A percentile compares a stretch with the other conserved stretches of the same genome.
Conservation (phyloP, 1,140 invertebrate species). For the Lepidurus apus region DNA sequence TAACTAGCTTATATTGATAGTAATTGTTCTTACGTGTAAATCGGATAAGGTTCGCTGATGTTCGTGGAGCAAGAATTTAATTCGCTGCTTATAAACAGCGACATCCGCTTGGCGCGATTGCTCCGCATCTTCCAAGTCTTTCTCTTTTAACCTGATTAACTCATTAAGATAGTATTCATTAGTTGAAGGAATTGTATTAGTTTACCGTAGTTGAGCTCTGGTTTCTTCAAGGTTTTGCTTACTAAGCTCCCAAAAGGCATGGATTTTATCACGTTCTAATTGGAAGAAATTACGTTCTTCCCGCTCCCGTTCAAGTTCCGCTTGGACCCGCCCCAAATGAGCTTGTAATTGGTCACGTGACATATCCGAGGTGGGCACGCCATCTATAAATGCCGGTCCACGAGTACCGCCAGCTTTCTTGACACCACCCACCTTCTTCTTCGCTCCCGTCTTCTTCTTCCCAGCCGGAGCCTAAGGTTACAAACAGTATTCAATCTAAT, state of each 20-base stretch:
- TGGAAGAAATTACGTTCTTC: slow-evolving; percentile 95
- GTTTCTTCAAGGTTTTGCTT: slow-evolving; percentile 75
- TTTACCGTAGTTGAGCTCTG: slow-evolving; percentile 58
- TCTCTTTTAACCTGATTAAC: slow-evolving; percentile 66
- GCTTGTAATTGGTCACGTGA: slow-evolving; percentile 84
- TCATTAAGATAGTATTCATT: not conserved
- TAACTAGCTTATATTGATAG: not conserved
- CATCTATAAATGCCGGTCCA: slow-evolving; percentile 68
- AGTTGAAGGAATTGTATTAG: not conserved
- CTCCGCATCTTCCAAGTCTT: slow-evolving; percentile 77
- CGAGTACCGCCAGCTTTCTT: slow-evolving; percentile 31
- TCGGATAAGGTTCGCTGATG: slow-evolving; percentile 77
- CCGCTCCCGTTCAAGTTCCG: slow-evolving; percentile 85
- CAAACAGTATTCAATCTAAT: not conserved
- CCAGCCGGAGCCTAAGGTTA: not conserved
- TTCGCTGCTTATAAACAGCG: slow-evolving; percentile 84
- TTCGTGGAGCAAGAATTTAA: slow-evolving; percentile 86
- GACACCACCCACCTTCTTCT: slow-evolving; percentile 39
- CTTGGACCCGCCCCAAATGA: slow-evolving; percentile 77
- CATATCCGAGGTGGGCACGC: slow-evolving; percentile 86
- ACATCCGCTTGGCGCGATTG: slow-evolving; percentile 81
- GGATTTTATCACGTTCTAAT: slow-evolving; percentile 86
- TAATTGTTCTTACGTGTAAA: slow-evolving; percentile 50
- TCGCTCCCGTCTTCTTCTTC: slow-evolving; percentile 42
- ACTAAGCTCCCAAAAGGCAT: slow-evolving; percentile 91